Base-by-base conservation (phyloP, 1,140 invertebrate species). In the Trichomalopsis sarcophagae region DNA sequence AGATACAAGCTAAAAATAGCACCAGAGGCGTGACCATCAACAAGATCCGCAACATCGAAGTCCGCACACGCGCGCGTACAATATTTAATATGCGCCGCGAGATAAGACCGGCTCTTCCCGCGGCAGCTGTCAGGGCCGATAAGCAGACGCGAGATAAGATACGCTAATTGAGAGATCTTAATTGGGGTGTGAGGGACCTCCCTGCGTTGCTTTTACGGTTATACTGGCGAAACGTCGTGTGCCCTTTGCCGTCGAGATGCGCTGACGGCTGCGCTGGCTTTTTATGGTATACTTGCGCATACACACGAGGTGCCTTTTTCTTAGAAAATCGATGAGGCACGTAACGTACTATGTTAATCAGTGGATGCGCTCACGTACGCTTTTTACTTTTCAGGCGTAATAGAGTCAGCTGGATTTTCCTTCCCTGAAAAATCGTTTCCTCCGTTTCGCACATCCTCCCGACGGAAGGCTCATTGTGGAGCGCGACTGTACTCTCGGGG, bases 141-240 rank as follows among this genome's bases (percentile, higher is more conserved):
- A 86, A 81, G 30, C 68, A 73, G 33, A 33, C 47, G 27, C 82
- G 21, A 80, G 84, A 86, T 88, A 87, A 88, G 87, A 88, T 87
- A 88, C 74, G 79, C 82, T 88, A 88, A 88, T 88, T 88, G 84
- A 86, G 82, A 86, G 75, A 87, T 88, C 87, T 87, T 88, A 88
- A 88, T 88, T 88, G 84, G 84, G 73, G 40, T 62, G 55, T 27
- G 9, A 44, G 62, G 33, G 47, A 82, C 71, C 81, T 62, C 81
- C 81, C 47, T 36, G 30, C 2, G 0, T 71, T 81, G 5, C 79
- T 47, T 81, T 71, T 71, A 9, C 40, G 40, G 55, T n/a, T 62
- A n/a, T 62, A 21, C 21, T 21, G 1, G 6, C 4, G 17, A 9
- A 44, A 7, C 40, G 23, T 74, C 30, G 17, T 74, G 21, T 47